Percentiles rank a stretch among this genome's conserved stretches.
Evolutionary conservation across 2,797 vertebrate species (phyloP).

Genomic region (Silurus lanzhouensis): DNA sequence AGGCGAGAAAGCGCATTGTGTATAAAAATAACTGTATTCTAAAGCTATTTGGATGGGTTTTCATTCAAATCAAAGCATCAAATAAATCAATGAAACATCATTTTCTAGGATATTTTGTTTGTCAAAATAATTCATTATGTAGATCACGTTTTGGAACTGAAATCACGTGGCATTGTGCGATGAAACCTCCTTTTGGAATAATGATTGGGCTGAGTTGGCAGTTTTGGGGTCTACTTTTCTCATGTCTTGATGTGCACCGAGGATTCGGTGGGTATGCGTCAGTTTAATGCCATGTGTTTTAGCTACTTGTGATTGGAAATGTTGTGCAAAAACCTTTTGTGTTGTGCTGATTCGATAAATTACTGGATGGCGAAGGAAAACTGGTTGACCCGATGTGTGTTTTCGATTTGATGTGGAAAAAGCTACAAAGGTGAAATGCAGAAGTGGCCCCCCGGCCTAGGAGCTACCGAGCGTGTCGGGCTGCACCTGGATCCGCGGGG

Average conservation of each 20-base stretch:
- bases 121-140: background rate
- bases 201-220: background rate
- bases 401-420: background rate
- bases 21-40: background rate
- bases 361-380: background rate
- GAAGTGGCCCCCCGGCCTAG: background rate
- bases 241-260: no score
- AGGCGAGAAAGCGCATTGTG: no score
- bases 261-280: background rate
- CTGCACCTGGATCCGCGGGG: constrained; percentile 30
- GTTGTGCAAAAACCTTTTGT: no score
- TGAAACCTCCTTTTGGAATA: background rate
- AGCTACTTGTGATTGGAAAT: background rate
- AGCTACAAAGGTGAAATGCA: no score
- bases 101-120: background rate
- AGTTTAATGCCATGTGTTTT: background rate
- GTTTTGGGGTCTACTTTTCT: background rate
- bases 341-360: background rate
- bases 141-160: background rate
- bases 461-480: background rate
- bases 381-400: background rate
- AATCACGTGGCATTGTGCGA: no score
- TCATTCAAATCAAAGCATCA: no score
- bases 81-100: background rate
- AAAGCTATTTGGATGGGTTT: background rate